phyloP scores from a whole-genome alignment of 2,888 invertebrate genomes.

The Caenorhabditis zanzibari region DNA sequence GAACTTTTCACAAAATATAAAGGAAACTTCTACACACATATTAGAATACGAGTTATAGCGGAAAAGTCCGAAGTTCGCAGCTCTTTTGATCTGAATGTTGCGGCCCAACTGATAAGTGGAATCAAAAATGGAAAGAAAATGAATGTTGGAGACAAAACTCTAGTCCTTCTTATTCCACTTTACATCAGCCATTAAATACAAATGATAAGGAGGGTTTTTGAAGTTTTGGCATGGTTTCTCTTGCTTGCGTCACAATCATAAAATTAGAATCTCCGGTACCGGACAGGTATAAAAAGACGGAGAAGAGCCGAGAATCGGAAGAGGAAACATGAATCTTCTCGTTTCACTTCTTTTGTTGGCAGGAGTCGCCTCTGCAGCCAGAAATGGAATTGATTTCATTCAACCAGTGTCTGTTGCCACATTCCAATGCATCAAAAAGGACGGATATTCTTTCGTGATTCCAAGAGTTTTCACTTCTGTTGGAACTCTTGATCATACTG shows the following conservation, averaged over 20 bases:
- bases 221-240: slow-evolving; percentile 32
- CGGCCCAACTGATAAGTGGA: neutral
- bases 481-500: slow-evolving; percentile 71
- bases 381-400: slow-evolving; percentile 55
- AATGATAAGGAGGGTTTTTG: slow-evolving; percentile 15
- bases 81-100: slow-evolving; percentile 35
- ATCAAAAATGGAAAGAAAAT: neutral
- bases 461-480: slow-evolving; percentile 70
- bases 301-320: neutral
- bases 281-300: neutral
- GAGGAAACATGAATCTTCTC: slow-evolving; percentile 26
- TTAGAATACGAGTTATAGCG: neutral
- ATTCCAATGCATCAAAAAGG: slow-evolving; percentile 70
- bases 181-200: slow-evolving; percentile 35
- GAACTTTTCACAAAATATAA: no score
- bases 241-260: slow-evolving; percentile 34
- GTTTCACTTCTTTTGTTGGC: slow-evolving; percentile 17
- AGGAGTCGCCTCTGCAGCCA: slow-evolving; percentile 10
- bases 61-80: slow-evolving; percentile 24
- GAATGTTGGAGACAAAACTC: slow-evolving; percentile 18
- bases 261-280: slow-evolving; percentile 39
- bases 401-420: slow-evolving; percentile 63
- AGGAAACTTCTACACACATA: neutral
- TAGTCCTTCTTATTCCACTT: slow-evolving; percentile 9
- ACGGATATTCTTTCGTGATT: slow-evolving; percentile 71